phyloP scores from a whole-genome alignment of 2,113 vertebrate species.

The Polypterus senegalus region DNA sequence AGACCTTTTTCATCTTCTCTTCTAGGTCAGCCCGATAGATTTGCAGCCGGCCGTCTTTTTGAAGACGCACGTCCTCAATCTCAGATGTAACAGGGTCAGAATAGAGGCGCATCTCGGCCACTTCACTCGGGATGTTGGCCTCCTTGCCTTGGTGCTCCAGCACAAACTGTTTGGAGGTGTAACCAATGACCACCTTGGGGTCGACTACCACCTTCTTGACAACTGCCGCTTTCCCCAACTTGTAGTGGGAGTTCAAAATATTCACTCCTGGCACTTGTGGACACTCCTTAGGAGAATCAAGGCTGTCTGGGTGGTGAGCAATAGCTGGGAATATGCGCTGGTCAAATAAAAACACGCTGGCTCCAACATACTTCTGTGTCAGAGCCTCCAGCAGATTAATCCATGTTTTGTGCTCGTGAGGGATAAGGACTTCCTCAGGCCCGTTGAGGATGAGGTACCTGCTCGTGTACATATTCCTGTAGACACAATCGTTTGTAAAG shows the following conservation, averaged over 20 bases:
- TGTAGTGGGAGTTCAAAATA: conserved; percentile 1
- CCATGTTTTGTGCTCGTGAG: conserved; percentile 10
- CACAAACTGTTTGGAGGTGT: no score
- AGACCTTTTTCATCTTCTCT: no score
- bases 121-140: no score
- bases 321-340: conserved; percentile 16
- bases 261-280: conserved; percentile 7
- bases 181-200: no score
- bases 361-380: neutral
- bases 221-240: no score
- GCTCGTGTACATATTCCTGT: conserved; percentile 13
- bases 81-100: no score
- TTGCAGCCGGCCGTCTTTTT: no score
- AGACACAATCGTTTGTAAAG: conserved; percentile 10
- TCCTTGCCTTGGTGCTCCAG: no score
- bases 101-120: no score
- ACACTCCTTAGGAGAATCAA: conserved; percentile 5
- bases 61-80: no score
- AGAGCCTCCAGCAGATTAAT: conserved; percentile 9
- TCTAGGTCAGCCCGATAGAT: no score
- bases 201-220: no score
- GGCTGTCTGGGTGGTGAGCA: neutral
- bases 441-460: conserved; percentile 10
- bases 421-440: conserved; percentile 15
- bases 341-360: conserved; percentile 10